Percentiles rank a stretch among this genome's conserved stretches.
These are phyloP conservation scores for Drosophila diplacantha DNA, from an alignment of 2,888 invertebrate species.

Conservation along the genomic window DNA sequence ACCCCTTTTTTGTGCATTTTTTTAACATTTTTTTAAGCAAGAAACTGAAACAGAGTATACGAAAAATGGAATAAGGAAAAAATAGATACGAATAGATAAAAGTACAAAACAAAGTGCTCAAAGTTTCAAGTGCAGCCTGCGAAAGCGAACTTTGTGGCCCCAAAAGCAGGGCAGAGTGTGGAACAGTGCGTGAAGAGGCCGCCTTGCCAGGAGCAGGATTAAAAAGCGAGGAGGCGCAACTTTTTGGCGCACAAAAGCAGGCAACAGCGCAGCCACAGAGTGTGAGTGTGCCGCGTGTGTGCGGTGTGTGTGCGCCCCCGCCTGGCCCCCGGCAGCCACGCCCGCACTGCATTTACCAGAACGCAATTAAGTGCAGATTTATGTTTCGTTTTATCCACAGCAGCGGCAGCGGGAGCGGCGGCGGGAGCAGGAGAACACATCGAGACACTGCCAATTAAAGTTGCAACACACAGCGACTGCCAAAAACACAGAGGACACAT, in stretches of 20 bases:
- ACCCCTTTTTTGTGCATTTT: constrained; percentile 6
- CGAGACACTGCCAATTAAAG: constrained; percentile 55
- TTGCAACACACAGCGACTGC: constrained; percentile 26
- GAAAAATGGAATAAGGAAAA: not conserved
- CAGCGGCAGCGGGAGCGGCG: not conserved
- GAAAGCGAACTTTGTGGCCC: not conserved
- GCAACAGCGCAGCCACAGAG: not conserved
- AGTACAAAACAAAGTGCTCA: not conserved
- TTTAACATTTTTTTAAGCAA: constrained; percentile 3
- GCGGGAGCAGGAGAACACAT: not conserved
- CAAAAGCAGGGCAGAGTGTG: constrained; percentile 2
- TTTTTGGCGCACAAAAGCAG: constrained; percentile 17
- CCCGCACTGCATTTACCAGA: constrained; percentile 5
- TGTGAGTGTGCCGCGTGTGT: not conserved
- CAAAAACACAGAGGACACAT: constrained; percentile 6
- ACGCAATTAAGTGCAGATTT: constrained; percentile 28
- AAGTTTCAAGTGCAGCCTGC: constrained; percentile 17
- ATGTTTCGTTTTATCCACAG: constrained; percentile 15
- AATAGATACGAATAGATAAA: not conserved
- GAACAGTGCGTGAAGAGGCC: constrained; percentile 6
- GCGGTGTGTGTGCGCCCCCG: not conserved
- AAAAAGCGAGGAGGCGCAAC: constrained; percentile 5
- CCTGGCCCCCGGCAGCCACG: not conserved
- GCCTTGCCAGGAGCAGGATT: constrained; percentile 4
- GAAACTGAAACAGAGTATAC: not conserved